These are phyloP conservation scores for Agrotis clavis DNA, from an alignment of 2,888 invertebrate genomes.

Conservation along the genomic window DNA sequence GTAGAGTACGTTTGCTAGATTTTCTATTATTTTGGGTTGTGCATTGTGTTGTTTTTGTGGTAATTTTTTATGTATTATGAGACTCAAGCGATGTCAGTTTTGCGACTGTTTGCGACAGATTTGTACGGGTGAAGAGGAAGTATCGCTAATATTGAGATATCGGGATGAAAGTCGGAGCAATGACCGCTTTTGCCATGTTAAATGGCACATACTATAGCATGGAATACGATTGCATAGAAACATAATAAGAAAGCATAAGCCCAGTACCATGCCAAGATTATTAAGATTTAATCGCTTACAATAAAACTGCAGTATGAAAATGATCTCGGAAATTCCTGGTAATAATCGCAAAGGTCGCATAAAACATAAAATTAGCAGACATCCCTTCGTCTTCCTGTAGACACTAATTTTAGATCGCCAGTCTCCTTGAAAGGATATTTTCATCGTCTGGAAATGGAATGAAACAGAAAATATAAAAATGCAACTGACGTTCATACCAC, in stretches of 20 bases:
- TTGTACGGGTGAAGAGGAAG: too few relatives aligned
- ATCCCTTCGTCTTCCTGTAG: slow-evolving; percentile 35
- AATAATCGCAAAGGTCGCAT: slow-evolving; percentile 23
- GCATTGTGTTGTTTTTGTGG: too few relatives aligned
- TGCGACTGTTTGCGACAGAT: too few relatives aligned
- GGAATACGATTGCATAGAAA: background rate
- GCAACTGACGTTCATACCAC: background rate
- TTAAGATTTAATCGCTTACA: slow-evolving; percentile 29
- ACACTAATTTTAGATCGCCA: slow-evolving; percentile 19
- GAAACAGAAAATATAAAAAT: background rate
- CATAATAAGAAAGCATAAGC: slow-evolving; percentile 5
- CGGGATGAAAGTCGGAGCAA: too few relatives aligned
- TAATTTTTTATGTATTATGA: too few relatives aligned
- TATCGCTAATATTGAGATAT: too few relatives aligned
- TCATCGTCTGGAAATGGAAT: slow-evolving; percentile 21
- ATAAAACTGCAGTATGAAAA: slow-evolving; percentile 32
- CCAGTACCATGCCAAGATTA: slow-evolving; percentile 35
- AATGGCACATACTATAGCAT: too few relatives aligned
- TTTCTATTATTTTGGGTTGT: too few relatives aligned
- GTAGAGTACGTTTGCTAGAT: too few relatives aligned
- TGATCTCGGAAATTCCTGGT: slow-evolving; percentile 1
- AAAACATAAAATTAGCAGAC: slow-evolving; percentile 13
- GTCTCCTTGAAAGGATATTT: slow-evolving; percentile 48
- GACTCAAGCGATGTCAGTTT: too few relatives aligned
- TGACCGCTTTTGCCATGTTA: too few relatives aligned